A percentile compares a stretch with the other conserved stretches of the same genome.
Evolutionary conservation across 2,113 vertebrate genomes (phyloP).

Genomic region (Tachysurus vachellii): DNA sequence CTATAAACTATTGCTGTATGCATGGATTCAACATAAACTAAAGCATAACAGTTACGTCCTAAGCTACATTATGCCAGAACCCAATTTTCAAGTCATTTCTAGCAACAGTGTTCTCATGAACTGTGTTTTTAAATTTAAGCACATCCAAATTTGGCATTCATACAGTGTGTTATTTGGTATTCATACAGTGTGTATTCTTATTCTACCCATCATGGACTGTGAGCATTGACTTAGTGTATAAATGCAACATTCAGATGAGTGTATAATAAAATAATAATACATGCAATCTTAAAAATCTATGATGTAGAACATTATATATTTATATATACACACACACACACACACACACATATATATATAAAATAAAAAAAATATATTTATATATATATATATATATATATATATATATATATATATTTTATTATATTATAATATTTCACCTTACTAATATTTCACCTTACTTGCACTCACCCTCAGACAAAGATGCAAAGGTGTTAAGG

Average conservation of each 20-base stretch:
- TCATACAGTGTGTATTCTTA: not conserved
- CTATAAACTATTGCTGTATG: not conserved
- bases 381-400: too few species aligned
- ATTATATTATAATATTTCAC: too few species aligned
- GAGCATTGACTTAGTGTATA: not conserved
- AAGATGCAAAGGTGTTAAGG: conserved; percentile 88
- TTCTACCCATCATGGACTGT: not conserved
- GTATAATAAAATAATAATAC: not conserved
- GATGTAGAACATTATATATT: not conserved
- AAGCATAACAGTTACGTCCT: not conserved
- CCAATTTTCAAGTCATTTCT: not conserved
- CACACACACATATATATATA: too few species aligned
- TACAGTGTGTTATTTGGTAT: not conserved
- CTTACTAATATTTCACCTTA: not conserved
- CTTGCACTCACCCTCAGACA: conserved; percentile 81
- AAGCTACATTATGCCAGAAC: not conserved
- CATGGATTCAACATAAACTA: not conserved
- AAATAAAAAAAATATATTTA: too few species aligned
- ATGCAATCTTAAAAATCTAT: not conserved
- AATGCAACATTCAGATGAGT: not conserved
- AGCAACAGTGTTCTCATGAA: not conserved
- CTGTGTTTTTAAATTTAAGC: not conserved
- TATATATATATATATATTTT: too few species aligned
- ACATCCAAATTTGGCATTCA: not conserved
- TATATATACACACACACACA: too few species aligned